Conservation (phyloP, 2,888 invertebrate species). For the Tortrix viridana region DNA sequence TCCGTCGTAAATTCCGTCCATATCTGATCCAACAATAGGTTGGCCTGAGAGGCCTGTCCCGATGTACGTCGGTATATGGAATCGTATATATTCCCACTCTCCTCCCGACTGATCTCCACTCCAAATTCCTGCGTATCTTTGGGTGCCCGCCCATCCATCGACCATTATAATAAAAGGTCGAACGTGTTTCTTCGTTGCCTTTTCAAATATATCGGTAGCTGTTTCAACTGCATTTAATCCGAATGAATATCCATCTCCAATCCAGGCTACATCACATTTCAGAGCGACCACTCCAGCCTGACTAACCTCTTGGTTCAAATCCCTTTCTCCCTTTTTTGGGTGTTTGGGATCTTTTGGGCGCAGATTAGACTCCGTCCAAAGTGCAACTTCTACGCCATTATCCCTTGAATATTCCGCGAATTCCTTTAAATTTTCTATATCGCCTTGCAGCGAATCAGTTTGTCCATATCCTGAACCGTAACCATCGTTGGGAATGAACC, state of each 20-base stretch:
- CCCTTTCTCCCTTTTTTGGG: constrained; percentile 76
- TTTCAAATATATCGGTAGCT: constrained; percentile 62
- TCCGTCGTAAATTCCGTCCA: constrained; percentile 76
- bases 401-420: constrained; percentile 65
- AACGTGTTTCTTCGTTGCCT: constrained; percentile 50
- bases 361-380: constrained; percentile 76
- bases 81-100: constrained; percentile 77
- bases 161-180: constrained; percentile 74
- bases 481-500: constrained; percentile 78
- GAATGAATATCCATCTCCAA: constrained; percentile 74
- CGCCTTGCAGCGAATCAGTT: constrained; percentile 69
- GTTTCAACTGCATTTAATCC: constrained; percentile 70
- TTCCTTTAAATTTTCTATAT: constrained; percentile 68
- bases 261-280: constrained; percentile 79
- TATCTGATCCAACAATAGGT: constrained; percentile 73
- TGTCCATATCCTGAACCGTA: constrained; percentile 78
- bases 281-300: constrained; percentile 69
- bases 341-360: constrained; percentile 66
- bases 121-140: constrained; percentile 74
- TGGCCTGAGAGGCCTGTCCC: constrained; percentile 74
- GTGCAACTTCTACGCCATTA: constrained; percentile 69
- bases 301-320: constrained; percentile 68
- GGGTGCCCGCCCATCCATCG: constrained; percentile 78
- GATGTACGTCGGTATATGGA: constrained; percentile 77
- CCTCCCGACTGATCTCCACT: constrained; percentile 77